Conservation (phyloP, 2,113 vertebrate species). For the Gopherus flavomarginatus region DNA sequence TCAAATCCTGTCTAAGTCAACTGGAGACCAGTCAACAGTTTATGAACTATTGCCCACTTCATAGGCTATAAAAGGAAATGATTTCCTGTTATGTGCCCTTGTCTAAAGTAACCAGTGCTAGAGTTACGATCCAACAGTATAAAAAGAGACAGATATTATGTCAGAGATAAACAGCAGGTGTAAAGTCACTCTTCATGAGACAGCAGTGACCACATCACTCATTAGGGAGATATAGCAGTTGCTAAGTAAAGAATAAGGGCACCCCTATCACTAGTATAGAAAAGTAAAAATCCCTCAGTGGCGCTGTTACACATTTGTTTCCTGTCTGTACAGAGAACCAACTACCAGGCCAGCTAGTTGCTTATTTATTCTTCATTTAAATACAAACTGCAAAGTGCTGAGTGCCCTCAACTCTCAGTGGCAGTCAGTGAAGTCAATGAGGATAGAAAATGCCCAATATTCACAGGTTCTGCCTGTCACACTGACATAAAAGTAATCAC, state of each 20-base stretch:
- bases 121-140: background rate
- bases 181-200: background rate
- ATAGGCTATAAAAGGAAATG: background rate
- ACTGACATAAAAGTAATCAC: background rate
- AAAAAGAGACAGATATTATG: background rate
- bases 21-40: accelerated
- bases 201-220: background rate
- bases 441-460: background rate
- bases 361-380: background rate
- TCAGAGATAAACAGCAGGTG: background rate
- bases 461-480: background rate
- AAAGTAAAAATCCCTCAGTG: background rate
- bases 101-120: background rate
- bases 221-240: background rate
- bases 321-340: background rate
- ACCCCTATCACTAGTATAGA: background rate
- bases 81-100: background rate
- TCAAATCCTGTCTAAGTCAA: accelerated
- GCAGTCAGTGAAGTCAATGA: background rate
- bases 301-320: background rate
- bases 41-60: accelerated
- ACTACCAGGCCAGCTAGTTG: background rate
- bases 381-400: background rate
- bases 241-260: slow-evolving; percentile 1
- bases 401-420: background rate